Evolutionary conservation across 2,113 vertebrate species (phyloP).

Genomic region (Nematolebias whitei): DNA sequence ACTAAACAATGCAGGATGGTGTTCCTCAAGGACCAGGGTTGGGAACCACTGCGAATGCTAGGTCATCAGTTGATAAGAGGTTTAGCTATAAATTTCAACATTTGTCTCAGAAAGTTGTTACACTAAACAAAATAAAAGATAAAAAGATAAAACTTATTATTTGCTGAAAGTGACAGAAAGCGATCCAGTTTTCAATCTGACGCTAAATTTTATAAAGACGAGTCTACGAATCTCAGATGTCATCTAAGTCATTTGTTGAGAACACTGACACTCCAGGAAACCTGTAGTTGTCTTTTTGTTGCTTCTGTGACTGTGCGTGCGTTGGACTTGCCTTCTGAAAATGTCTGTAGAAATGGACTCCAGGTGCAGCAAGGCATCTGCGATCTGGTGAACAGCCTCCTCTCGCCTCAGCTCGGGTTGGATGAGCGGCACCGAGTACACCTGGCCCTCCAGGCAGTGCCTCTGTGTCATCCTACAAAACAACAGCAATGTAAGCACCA

Average conservation of each 20-base stretch:
- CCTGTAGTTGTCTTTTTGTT: neutral
- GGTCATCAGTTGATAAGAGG: too few species aligned
- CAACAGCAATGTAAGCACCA: neutral
- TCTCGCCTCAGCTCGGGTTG: constrained; percentile 92
- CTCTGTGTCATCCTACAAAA: constrained; percentile 84
- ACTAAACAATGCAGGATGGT: too few species aligned
- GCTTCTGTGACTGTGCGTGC: neutral
- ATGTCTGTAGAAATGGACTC: constrained; percentile 92
- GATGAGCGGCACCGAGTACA: constrained; percentile 90
- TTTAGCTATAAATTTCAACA: too few species aligned
- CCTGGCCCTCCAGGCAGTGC: constrained; percentile 87
- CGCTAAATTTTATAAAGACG: too few species aligned
- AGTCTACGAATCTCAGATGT: too few species aligned
- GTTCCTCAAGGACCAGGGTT: too few species aligned
- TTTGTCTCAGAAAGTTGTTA: too few species aligned
- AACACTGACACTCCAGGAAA: neutral
- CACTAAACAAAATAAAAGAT: too few species aligned
- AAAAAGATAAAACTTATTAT: too few species aligned
- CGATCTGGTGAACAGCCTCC: constrained; percentile 92
- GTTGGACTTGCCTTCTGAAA: constrained; percentile 86
- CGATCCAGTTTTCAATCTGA: too few species aligned
- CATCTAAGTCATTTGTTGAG: neutral
- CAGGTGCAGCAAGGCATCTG: constrained; percentile 88
- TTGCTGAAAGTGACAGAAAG: too few species aligned
- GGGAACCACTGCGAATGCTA: too few species aligned